These are phyloP conservation scores for Rhynchomys soricoides DNA, from an alignment of 2,113 vertebrate genomes.

Conservation along the genomic window DNA sequence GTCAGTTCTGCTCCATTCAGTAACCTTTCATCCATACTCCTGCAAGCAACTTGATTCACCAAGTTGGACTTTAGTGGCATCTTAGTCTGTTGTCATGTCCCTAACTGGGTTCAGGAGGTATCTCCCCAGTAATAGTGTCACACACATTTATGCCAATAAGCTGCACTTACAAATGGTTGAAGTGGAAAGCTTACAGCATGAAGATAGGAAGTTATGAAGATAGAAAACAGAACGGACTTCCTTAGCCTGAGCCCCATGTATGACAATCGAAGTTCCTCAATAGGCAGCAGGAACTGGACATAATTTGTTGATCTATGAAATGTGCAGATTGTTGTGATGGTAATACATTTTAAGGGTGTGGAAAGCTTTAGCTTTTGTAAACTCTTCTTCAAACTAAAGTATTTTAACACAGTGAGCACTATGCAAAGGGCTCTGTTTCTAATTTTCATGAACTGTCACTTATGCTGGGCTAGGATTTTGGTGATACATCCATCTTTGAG, in stretches of 20 bases:
- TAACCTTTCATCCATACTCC: neutral
- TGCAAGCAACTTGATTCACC: neutral
- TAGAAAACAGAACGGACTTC: neutral
- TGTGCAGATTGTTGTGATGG: neutral
- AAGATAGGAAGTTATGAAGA: neutral
- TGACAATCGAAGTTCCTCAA: neutral
- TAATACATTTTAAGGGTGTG: neutral
- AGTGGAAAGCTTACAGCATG: neutral
- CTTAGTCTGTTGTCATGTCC: neutral
- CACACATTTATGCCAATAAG: neutral
- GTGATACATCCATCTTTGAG: neutral
- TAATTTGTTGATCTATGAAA: neutral
- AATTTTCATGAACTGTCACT: neutral
- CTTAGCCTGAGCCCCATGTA: neutral
- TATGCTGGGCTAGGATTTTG: neutral
- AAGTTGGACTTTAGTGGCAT: neutral
- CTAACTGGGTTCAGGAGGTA: neutral
- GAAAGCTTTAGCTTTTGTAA: neutral
- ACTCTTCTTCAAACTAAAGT: neutral
- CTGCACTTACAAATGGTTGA: neutral
- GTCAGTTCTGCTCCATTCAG: neutral
- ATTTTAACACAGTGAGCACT: neutral
- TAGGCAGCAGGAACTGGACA: neutral
- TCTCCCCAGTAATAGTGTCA: neutral
- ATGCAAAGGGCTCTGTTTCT: neutral